Conservation (phyloP, 2,797 vertebrate species). For the Lutjanus argentimaculatus region DNA sequence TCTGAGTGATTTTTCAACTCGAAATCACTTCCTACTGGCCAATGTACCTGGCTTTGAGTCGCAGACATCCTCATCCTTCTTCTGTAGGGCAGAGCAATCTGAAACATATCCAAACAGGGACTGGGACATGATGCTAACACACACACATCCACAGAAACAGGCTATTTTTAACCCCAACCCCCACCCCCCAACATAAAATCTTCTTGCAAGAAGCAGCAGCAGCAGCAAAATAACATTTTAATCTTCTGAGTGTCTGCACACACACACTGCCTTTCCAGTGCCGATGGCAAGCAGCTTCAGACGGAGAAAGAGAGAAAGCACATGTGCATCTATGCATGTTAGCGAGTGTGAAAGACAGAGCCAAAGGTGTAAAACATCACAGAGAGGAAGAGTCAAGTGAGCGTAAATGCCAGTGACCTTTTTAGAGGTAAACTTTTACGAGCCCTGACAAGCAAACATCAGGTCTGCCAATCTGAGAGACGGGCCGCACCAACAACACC, state of each 20-base stretch:
- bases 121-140: background rate
- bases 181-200: constrained; percentile 19
- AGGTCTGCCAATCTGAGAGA: constrained; percentile 30
- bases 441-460: constrained; percentile 53
- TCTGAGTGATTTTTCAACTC: constrained; percentile 10
- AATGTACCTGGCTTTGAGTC: constrained; percentile 13
- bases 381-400: constrained; percentile 34
- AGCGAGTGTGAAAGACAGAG: constrained; percentile 18
- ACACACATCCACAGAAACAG: constrained; percentile 9
- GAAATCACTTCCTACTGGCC: constrained; percentile 11
- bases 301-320: background rate
- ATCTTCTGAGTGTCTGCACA: constrained; percentile 50
- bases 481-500: background rate
- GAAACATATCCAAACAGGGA: constrained; percentile 37
- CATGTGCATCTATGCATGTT: background rate
- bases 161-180: constrained; percentile 54
- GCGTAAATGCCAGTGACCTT: constrained; percentile 39
- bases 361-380: constrained; percentile 45
- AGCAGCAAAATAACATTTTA: constrained; percentile 63
- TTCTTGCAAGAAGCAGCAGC: constrained; percentile 52
- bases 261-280: background rate
- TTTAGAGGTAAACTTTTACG: constrained; percentile 40
- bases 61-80: constrained; percentile 21
- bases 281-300: constrained; percentile 6
- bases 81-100: constrained; percentile 7